A percentile compares a stretch with the other conserved stretches of the same genome.
Conservation (phyloP, 2,888 invertebrate species). For the Norana najaformis region DNA sequence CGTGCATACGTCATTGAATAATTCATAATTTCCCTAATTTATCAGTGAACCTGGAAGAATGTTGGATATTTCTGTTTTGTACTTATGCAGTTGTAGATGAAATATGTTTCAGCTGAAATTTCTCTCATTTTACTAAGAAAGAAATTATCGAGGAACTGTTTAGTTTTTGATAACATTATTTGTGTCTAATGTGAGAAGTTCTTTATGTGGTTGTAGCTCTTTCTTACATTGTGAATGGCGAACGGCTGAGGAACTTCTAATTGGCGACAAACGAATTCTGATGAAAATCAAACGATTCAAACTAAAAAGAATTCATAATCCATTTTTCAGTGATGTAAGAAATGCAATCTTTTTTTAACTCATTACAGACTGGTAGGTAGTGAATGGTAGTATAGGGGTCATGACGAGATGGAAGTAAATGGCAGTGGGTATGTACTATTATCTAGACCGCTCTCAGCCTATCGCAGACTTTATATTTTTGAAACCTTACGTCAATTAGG, state of each 20-base stretch:
- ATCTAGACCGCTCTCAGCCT: too few relatives aligned
- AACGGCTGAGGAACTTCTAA: slow-evolving; percentile 91
- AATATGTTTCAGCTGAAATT: background rate
- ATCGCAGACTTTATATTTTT: too few relatives aligned
- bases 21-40: background rate
- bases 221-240: slow-evolving; percentile 99
- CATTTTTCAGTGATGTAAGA: slow-evolving; percentile 29
- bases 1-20: too few relatives aligned
- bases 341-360: background rate
- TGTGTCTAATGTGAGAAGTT: background rate
- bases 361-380: too few relatives aligned
- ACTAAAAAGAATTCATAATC: slow-evolving; percentile 30
- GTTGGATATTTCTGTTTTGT: background rate
- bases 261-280: slow-evolving; percentile 90
- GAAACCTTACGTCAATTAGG: too few relatives aligned
- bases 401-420: too few relatives aligned
- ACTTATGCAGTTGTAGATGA: background rate
- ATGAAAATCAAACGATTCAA: slow-evolving; percentile 79
- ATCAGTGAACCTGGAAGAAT: background rate
- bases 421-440: too few relatives aligned
- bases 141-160: background rate
- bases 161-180: background rate
- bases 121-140: background rate
- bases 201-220: slow-evolving; percentile 67
- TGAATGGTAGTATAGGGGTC: too few relatives aligned